phyloP scores from a whole-genome alignment of 1,140 invertebrate genomes.

The Zelostemma sp. region DNA sequence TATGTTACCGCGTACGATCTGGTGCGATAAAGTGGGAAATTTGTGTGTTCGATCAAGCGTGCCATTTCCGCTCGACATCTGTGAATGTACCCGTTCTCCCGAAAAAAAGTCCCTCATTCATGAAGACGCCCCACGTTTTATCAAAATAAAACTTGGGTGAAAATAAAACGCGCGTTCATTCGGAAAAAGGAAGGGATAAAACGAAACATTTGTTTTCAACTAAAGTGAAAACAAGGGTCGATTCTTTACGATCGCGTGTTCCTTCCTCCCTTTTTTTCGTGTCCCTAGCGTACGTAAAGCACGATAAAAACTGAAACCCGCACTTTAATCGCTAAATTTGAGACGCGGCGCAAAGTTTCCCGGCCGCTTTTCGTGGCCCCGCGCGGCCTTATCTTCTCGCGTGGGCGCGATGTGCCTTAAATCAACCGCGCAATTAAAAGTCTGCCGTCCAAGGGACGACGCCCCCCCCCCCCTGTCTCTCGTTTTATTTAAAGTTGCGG shows the following conservation, averaged over 20 bases:
- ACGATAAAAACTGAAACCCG: slow-evolving; percentile 41
- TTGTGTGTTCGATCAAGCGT: slow-evolving; percentile 49
- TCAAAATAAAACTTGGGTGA: too few relatives aligned
- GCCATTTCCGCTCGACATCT: slow-evolving; percentile 53
- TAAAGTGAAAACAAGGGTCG: background rate
- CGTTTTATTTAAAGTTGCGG: slow-evolving; percentile 34
- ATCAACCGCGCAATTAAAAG: slow-evolving; percentile 42
- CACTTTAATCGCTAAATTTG: slow-evolving; percentile 32
- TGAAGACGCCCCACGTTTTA: too few relatives aligned
- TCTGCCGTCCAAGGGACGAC: slow-evolving; percentile 16
- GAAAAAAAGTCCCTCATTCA: too few relatives aligned
- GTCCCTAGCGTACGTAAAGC: slow-evolving; percentile 12
- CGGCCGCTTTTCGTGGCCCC: too few relatives aligned
- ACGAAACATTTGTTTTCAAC: too few relatives aligned
- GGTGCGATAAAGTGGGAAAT: slow-evolving; percentile 37
- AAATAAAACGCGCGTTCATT: too few relatives aligned
- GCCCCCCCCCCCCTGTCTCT: background rate
- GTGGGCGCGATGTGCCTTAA: slow-evolving; percentile 14
- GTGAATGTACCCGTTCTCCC: slow-evolving; percentile 50
- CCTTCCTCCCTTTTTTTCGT: slow-evolving; percentile 25
- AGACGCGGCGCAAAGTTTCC: slow-evolving; percentile 1
- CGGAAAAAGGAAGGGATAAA: too few relatives aligned
- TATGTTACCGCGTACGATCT: slow-evolving; percentile 38
- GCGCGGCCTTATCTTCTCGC: slow-evolving; percentile 33
- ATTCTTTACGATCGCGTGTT: slow-evolving; percentile 34